A percentile compares a stretch with the other conserved stretches of the same genome.
Conservation (phyloP, 2,797 vertebrate species). For the Pipistrellus pygmaeus region DNA sequence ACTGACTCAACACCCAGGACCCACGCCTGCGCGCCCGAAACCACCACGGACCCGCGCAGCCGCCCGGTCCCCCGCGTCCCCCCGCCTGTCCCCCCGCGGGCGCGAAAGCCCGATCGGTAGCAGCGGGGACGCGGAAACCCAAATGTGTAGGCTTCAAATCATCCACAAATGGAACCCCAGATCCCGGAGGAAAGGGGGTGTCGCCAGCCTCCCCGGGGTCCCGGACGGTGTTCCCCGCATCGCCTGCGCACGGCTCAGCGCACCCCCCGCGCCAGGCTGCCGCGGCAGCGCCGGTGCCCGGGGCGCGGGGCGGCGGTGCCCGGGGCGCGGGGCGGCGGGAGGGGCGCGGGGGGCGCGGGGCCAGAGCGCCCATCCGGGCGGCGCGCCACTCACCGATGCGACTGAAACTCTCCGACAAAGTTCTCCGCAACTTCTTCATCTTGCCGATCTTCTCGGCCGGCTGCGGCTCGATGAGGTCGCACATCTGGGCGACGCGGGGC, state of each 20-base stretch:
- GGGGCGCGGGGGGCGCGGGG: not conserved
- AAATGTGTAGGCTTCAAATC: not conserved
- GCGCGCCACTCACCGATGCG: constrained; percentile 92
- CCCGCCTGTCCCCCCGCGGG: not conserved
- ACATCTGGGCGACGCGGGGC: constrained; percentile 84
- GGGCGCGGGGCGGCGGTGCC: too few relatives aligned
- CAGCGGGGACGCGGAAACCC: not conserved
- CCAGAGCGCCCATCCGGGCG: not conserved
- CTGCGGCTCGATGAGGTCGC: constrained; percentile 94
- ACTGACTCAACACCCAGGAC: not conserved
- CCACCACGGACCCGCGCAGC: constrained; percentile 13
- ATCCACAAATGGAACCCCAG: not conserved
- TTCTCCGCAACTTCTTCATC: constrained; percentile 99
- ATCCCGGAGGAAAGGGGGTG: not conserved
- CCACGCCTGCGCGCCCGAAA: not conserved
- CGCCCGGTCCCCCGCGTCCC: not conserved
- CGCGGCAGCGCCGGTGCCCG: not conserved
- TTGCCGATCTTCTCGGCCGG: constrained; percentile 93
- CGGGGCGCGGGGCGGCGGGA: not conserved
- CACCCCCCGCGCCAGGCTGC: not conserved
- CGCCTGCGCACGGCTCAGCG: not conserved
- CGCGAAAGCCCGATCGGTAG: not conserved
- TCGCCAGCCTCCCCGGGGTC: not conserved
- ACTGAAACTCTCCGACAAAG: constrained; percentile 98
- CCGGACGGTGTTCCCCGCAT: not conserved